These are phyloP conservation scores for Dasypolia templi DNA, from an alignment of 2,888 invertebrate genomes.

Conservation along the genomic window DNA sequence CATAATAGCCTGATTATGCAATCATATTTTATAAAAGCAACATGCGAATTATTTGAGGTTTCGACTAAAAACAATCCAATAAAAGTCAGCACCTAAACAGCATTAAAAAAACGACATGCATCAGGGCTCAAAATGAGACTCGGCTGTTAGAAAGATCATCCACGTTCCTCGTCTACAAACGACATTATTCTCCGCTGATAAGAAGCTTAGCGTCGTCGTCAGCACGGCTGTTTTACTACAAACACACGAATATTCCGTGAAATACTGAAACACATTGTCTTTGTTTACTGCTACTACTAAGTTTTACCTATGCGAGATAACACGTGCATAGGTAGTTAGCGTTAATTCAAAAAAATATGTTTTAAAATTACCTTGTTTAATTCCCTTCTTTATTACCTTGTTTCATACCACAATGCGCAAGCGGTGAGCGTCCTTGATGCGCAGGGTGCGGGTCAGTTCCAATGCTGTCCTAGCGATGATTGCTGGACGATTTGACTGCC, in stretches of 20 bases:
- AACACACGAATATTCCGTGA: constrained; percentile 22
- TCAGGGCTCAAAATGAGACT: not conserved
- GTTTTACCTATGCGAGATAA: constrained; percentile 21
- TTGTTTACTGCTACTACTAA: constrained; percentile 20
- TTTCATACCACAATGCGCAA: no score
- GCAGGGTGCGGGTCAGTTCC: no score
- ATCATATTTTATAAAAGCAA: no score
- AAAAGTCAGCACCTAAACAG: no score
- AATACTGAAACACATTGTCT: constrained; percentile 30
- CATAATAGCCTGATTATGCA: no score
- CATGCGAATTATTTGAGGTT: no score
- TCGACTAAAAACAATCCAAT: no score
- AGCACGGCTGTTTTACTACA: constrained; percentile 27
- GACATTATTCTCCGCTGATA: constrained; percentile 45
- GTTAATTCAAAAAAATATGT: not conserved
- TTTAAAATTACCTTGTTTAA: no score
- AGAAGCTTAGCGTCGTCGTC: constrained; percentile 42
- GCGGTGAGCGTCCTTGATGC: no score
- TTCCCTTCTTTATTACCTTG: no score
- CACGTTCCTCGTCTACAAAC: constrained; percentile 25
- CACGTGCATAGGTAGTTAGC: not conserved
- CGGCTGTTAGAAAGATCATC: not conserved
- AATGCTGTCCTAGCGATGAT: no score
- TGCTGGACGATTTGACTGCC: no score
- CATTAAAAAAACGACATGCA: not conserved